Evolutionary conservation across 1,140 invertebrate genomes (phyloP), one percentile per base, ranked within the genome.

Genomic region (Drosophila baimaii): DNA sequence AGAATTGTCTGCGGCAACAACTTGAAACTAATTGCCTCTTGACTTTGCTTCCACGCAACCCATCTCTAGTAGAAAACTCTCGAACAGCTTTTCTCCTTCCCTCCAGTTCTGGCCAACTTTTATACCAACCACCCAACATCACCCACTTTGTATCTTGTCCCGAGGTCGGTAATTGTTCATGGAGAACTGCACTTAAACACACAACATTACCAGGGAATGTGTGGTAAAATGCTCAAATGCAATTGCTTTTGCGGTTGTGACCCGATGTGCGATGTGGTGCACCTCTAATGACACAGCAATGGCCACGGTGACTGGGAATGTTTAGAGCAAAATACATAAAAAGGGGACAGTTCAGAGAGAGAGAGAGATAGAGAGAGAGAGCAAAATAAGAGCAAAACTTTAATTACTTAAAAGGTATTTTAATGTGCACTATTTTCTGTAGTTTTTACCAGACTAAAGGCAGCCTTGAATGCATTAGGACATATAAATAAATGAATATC

Each of bases 11-110:
- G 74, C 35, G 74, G 65, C 75, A 65, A 79, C 72, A 74, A 81
- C 81, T 74, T 74, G 59, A 46, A 70, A 75, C 69, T 82, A 88
- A 83, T 86, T 88, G 66, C 79, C 74, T 55, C 64, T 75, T 75
- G 71, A 37, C 70, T 74, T 47, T 57, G 41, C 31, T 25, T 29
- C 33, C 49, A 70, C 31, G 41, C 21, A 52, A 23, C 46, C 37
- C 23, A 49, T 55, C 21, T 44, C 23, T 31, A 41, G n/a, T n/a
- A n/a, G n/a, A n/a, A n/a, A n/a, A n/a, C n/a, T n/a, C n/a, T n/a
- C n/a, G n/a, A n/a, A n/a, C n/a, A 27, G n/a, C 47, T 29, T 31
- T 51, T 29, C 25, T 5, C 6, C 15, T 3, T 7, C 6, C 15
- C 1, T 7, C 15, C 29, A 33, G 17, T 29, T 21, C 17, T 9